A percentile compares a stretch with the other conserved stretches of the same genome.
Evolutionary conservation across 2,113 vertebrate genomes (phyloP).

Genomic region (Phylloscopus whistleri): DNA sequence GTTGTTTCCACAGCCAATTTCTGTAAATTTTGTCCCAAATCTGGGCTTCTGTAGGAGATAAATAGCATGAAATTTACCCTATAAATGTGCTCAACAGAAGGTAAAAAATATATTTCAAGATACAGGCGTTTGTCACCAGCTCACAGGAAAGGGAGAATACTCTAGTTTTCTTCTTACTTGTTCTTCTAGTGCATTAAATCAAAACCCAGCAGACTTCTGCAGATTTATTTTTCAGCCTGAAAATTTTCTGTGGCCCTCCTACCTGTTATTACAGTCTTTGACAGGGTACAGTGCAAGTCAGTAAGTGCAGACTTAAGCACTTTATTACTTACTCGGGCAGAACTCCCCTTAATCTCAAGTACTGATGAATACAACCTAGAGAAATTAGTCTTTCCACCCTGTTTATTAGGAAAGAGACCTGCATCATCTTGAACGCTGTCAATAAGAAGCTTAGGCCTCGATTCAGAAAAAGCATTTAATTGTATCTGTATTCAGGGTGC

Average conservation of each 20-base stretch:
- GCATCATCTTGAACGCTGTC: not conserved
- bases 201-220: not conserved
- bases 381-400: not conserved
- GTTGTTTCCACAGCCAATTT: not conserved
- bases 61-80: not conserved
- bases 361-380: not conserved
- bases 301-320: not conserved
- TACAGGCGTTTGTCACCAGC: not conserved
- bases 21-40: slow-evolving; percentile 24
- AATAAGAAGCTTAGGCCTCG: not conserved
- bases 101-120: not conserved
- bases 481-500: fast-evolving
- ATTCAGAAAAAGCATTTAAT: not conserved
- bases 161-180: not conserved
- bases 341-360: not conserved
- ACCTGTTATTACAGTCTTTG: not conserved
- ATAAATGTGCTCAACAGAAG: not conserved
- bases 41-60: slow-evolving; percentile 10
- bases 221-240: not conserved
- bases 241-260: not conserved
- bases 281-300: not conserved
- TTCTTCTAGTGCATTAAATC: not conserved
- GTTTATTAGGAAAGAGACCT: not conserved
- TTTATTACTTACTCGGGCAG: not conserved
- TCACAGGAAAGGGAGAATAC: not conserved